Conservation (phyloP, 1,140 invertebrate species). For the Rhopalosiphum padi region DNA sequence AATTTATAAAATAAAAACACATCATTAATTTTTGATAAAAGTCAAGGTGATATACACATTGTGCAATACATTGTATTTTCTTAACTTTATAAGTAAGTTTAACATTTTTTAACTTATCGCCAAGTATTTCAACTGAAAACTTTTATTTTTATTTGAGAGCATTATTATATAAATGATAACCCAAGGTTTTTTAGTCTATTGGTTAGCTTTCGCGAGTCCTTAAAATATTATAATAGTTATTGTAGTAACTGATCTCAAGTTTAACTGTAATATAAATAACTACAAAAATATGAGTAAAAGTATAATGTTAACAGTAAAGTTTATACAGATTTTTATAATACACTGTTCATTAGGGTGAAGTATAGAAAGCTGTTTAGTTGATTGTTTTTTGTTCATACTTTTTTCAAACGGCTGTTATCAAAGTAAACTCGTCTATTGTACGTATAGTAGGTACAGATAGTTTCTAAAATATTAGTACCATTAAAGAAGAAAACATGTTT, state of each 20-base stretch:
- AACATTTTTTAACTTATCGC: background rate
- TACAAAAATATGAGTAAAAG: background rate
- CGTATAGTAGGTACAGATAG: background rate
- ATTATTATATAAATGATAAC: background rate
- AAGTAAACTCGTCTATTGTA: background rate
- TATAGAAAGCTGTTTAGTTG: background rate
- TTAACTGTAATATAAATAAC: background rate
- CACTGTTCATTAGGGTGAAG: background rate
- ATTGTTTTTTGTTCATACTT: constrained; percentile 1
- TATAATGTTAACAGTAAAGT: background rate
- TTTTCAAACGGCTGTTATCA: background rate
- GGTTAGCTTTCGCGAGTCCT: background rate
- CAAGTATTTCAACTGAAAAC: background rate
- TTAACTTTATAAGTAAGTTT: background rate
- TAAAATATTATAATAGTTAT: background rate
- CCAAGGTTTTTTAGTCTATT: background rate
- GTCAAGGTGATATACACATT: background rate
- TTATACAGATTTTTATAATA: background rate
- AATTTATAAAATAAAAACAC: background rate
- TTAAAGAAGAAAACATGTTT: constrained; percentile 28
- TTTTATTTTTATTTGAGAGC: background rate
- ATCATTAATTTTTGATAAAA: background rate
- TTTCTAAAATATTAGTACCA: constrained; percentile 36
- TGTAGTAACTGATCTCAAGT: background rate
- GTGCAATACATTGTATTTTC: background rate